Base-by-base conservation (phyloP, 2,113 vertebrate genomes). In the Aptenodytes patagonicus region DNA sequence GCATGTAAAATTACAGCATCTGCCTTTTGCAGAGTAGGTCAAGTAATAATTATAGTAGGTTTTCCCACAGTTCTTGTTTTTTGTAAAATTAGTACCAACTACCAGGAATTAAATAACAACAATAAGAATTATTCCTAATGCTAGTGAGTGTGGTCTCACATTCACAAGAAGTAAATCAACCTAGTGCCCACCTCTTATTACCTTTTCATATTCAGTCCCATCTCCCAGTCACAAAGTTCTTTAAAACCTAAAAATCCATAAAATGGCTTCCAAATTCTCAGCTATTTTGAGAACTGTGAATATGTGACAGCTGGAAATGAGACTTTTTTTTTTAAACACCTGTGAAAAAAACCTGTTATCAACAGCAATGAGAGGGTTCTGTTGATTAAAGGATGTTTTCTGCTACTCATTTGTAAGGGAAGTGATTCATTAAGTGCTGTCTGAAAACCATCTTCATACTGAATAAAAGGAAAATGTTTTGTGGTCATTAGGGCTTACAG, bases 361-460 rank as follows among this genome's bases (percentile, higher is more conserved):
- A 75, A 65, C 54, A 90, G 36, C 80, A 89, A 6, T 16, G 20
- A 62, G 73, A 91, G 36, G 3, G 19, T 29, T 91, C 80, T 91
- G 44, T 88, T 92, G 90, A 93, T 95, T 90, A 89, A 81, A 81
- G 71, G 51, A 62, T 66, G 32, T 87, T 93, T 92, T 86, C 85
- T 40, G 52, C 76, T 68, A 47, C 36, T 91, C 64, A 79, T 89
- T 87, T 82, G 28, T 90, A 79, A 79, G 40, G 80, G 72, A 92
- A 95, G 58, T 44, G 66, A 89, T 55, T 90, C 65, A 89, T 90
- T 84, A 89, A 76, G 65, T 11, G 11, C 42, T n/a, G 69, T 64
- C 81, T 96, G 68, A 90, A 90, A 95, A 46, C 32, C 13, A 13
- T 28, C 64, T 81, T 92, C 26, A 10, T 47, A 26, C 9, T 52